A percentile compares a stretch with the other conserved stretches of the same genome.
phyloP scores from a whole-genome alignment of 2,113 vertebrate genomes.

The Prunella himalayana region DNA sequence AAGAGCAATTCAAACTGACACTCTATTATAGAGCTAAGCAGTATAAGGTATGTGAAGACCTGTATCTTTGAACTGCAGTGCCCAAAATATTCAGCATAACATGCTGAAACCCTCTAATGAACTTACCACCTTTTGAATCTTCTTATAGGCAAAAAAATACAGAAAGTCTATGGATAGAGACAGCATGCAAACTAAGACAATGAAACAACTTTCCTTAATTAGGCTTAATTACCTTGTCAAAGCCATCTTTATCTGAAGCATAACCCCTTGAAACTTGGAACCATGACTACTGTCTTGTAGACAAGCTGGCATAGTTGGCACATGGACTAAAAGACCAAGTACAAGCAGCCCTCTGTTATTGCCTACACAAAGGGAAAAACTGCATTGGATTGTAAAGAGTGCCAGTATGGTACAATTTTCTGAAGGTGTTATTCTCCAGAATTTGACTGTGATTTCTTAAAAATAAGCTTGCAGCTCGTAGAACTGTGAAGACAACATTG shows the following conservation, averaged over 20 bases:
- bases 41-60: neutral
- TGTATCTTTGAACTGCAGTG: neutral
- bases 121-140: neutral
- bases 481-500: slow-evolving; percentile 48
- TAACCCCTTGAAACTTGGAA: slow-evolving; percentile 27
- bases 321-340: neutral
- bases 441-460: slow-evolving; percentile 37
- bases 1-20: neutral
- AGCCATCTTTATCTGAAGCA: neutral
- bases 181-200: neutral
- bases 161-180: neutral
- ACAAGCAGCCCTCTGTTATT: neutral
- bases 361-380: neutral
- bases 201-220: neutral
- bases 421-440: slow-evolving; percentile 28
- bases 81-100: neutral
- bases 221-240: neutral
- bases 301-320: slow-evolving; percentile 49
- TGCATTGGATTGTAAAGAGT: neutral
- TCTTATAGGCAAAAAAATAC: neutral
- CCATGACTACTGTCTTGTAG: neutral
- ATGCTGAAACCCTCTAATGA: neutral
- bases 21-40: neutral
- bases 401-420: slow-evolving; percentile 7
- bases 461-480: slow-evolving; percentile 22